phyloP scores from a whole-genome alignment of 2,113 vertebrate genomes.

The Nipponia nippon region DNA sequence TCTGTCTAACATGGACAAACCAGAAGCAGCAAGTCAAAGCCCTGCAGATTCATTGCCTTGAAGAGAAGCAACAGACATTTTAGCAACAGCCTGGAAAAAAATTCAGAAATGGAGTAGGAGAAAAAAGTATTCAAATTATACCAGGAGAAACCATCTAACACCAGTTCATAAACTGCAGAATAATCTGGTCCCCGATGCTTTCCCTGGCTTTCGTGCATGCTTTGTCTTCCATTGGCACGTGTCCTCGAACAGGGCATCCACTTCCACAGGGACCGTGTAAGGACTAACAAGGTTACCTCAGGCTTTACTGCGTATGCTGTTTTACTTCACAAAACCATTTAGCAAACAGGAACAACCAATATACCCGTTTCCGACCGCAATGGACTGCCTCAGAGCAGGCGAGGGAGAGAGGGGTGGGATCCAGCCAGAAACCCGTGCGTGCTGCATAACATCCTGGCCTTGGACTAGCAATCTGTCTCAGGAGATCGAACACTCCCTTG shows the following conservation, averaged over 20 bases:
- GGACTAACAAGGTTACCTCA: neutral
- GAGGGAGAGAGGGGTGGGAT: too few species aligned
- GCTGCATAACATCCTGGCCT: accelerated
- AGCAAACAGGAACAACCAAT: accelerated
- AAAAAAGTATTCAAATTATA: neutral
- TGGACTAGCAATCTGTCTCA: neutral
- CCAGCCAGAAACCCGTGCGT: accelerated
- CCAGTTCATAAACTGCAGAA: neutral
- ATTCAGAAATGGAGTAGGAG: accelerated
- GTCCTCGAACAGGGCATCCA: neutral
- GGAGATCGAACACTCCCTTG: neutral
- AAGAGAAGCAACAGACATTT: neutral
- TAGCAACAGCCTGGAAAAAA: too few species aligned
- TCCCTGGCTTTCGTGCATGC: neutral
- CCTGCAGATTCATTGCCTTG: neutral
- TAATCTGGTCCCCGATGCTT: neutral
- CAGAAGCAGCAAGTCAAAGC: neutral
- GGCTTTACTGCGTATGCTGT: accelerated
- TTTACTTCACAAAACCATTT: too few species aligned
- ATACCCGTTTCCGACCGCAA: accelerated
- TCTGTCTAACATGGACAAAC: neutral
- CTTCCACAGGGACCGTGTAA: accelerated
- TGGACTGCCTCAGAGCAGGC: accelerated
- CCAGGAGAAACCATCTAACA: neutral
- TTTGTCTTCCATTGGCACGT: neutral